Evolutionary conservation across 2,113 vertebrate species (phyloP).

Genomic region (Ia io): DNA sequence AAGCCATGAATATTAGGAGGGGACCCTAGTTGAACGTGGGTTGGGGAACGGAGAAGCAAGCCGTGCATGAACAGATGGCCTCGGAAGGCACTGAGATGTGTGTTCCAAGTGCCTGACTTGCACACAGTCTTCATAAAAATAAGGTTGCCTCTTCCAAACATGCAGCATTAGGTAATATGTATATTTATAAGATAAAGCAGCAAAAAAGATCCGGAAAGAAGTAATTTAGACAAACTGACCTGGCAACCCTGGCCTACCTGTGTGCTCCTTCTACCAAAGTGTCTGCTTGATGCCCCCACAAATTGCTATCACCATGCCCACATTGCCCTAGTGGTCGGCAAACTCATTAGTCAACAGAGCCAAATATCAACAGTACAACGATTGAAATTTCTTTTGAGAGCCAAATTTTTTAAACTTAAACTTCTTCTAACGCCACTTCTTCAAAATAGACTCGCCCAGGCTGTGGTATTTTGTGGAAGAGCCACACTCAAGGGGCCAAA

Average conservation of each 20-base stretch:
- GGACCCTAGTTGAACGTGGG: fast-evolving
- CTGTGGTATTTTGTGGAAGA: no score
- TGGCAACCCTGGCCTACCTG: no score
- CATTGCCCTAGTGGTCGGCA: no score
- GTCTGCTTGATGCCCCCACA: neutral
- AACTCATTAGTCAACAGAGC: no score
- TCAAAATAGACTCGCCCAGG: no score
- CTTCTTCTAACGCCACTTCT: no score
- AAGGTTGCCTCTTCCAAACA: neutral
- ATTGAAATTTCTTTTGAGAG: no score
- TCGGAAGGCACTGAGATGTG: neutral
- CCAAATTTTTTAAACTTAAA: no score
- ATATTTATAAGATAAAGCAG: neutral
- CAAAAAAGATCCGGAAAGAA: neutral
- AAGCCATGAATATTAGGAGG: neutral
- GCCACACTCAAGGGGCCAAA: no score
- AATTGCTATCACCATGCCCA: no score
- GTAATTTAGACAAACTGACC: neutral
- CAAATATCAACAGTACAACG: no score
- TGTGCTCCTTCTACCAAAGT: neutral
- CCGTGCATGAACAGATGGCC: neutral
- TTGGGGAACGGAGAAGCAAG: neutral
- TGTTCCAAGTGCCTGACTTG: neutral
- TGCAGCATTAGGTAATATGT: neutral
- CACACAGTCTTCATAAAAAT: neutral